These are phyloP conservation scores for Apostichopus leukothele DNA, from an alignment of 53 echinoderm and acorn worm species.

Conservation along the genomic window DNA sequence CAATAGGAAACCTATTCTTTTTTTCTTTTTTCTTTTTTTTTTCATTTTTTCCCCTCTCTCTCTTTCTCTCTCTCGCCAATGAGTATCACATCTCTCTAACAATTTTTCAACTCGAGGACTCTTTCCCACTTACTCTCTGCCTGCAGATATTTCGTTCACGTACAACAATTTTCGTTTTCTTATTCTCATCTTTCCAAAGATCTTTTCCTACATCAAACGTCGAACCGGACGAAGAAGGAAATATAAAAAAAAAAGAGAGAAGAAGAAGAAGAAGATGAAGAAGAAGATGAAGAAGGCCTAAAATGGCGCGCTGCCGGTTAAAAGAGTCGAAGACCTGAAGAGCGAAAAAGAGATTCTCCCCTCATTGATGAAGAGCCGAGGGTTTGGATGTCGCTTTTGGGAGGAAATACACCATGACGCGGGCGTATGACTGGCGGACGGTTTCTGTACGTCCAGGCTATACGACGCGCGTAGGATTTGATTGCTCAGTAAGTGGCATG, in stretches of 20 bases:
- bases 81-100: conserved; percentile 33
- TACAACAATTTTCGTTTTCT: conserved; percentile 42
- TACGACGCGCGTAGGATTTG: conserved; percentile 20
- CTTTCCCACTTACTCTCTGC: conserved; percentile 27
- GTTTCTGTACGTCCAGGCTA: conserved; percentile 10
- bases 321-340: conserved; percentile 8
- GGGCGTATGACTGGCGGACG: conserved; percentile 38
- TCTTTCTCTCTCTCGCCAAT: conserved; percentile 5
- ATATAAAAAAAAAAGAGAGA: not conserved
- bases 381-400: conserved; percentile 36
- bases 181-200: conserved; percentile 15
- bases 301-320: conserved; percentile 35
- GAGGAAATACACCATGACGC: conserved; percentile 35
- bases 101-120: conserved; percentile 44
- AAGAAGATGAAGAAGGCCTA: not conserved
- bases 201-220: conserved; percentile 1
- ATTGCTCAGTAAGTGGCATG: conserved; percentile 31
- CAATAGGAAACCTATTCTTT: not conserved
- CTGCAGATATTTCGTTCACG: conserved; percentile 41
- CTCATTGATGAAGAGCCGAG: conserved; percentile 20
- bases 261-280: not conserved
- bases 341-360: conserved; percentile 30
- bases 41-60: too few relatives aligned
- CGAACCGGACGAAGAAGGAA: not conserved
- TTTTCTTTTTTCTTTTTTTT: not conserved